A percentile compares a stretch with the other conserved stretches of the same genome.
phyloP scores from a whole-genome alignment of 2,113 vertebrate species.

The Piaya cayana region DNA sequence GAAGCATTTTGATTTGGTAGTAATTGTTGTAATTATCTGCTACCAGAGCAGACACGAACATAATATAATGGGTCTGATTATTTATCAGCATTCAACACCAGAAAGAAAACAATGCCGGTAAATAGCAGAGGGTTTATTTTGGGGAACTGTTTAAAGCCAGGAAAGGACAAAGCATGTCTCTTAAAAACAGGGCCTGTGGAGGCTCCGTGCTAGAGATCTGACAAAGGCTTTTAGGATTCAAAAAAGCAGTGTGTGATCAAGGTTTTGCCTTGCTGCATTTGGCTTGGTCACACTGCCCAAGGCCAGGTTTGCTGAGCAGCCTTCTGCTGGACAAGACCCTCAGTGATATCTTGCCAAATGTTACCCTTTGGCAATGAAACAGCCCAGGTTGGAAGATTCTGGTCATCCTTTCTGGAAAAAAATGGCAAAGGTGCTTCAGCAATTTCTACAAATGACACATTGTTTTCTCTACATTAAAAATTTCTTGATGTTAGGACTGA shows the following conservation, averaged over 20 bases:
- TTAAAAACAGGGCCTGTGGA: neutral
- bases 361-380: neutral
- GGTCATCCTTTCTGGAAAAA: neutral
- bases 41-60: constrained; percentile 6
- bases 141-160: constrained; percentile 4
- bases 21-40: constrained; percentile 64
- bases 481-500: neutral
- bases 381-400: neutral
- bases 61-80: constrained; percentile 55
- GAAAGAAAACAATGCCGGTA: constrained; percentile 45
- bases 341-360: neutral
- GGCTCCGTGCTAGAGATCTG: neutral
- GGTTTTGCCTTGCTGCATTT: neutral
- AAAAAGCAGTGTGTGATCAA: neutral
- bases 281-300: neutral
- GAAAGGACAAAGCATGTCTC: constrained; percentile 19
- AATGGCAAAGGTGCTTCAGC: neutral
- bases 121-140: constrained; percentile 29
- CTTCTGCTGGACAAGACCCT: neutral
- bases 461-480: neutral
- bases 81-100: constrained; percentile 45
- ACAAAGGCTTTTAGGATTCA: neutral
- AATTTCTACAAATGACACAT: rapidly evolving
- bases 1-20: constrained; percentile 51
- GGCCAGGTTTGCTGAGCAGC: neutral